Base-by-base conservation (phyloP, 2,888 invertebrate species). In the Caenorhabditis parvicauda region DNA sequence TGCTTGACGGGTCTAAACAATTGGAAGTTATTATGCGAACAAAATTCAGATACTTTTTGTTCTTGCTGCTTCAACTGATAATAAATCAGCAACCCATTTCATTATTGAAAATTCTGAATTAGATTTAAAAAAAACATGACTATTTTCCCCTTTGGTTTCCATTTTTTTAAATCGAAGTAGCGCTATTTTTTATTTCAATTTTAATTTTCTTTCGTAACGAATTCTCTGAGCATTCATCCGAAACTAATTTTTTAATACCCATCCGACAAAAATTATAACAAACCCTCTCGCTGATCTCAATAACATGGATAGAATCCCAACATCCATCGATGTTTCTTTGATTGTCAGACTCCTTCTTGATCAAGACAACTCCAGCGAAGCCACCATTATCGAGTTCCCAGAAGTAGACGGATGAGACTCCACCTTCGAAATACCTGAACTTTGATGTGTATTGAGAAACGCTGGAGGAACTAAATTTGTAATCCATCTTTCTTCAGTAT, bases 301-400 rank as follows among this genome's bases (percentile, higher is more conserved):
- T 92, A 0, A 99, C 98, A 82, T 99, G 98, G 81, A 98, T 94
- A 1, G 96, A 96, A 83, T 98, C 98, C 98, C 98, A 99, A 83
- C 96, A 96, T 1, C 98, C 98, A 83, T 94, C 94, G 77, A 96
- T 96, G 84, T 92, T 94, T 84, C 92, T 93, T 37, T 93, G 93
- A 17, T 95, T 95, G 83, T 96, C 95, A 12, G 12, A 14, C 0
- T 92, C 93, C 84, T 99, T 98, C 84, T 98, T 98, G 79, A 99
- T 96, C 77, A 99, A 86, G 81, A 99, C 94, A 38, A 95, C 96
- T 73, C 92, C 92, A 85, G 87, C 96, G 86, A 98, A 99, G 4
- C 96, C 96, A 3, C 96, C 96, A 69, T 83, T 82, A 82, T 98
- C 96, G 83, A 98, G 86, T 81, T 99, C 98, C 98, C 98, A 99